Percentiles rank a stretch among this genome's conserved stretches.
These are phyloP conservation scores for Phoxinus phoxinus DNA, from an alignment of 2,113 vertebrate genomes.

Conservation along the genomic window DNA sequence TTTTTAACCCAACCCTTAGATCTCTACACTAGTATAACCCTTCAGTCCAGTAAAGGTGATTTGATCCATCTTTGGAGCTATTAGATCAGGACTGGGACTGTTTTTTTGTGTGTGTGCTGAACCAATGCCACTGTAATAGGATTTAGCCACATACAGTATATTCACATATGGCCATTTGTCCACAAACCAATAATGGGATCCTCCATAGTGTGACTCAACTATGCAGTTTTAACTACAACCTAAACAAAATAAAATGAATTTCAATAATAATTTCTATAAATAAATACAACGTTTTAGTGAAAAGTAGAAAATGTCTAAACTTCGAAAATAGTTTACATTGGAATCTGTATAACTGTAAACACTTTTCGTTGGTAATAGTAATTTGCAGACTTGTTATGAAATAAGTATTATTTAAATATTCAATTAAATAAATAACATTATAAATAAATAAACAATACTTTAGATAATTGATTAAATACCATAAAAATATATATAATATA, in stretches of 20 bases:
- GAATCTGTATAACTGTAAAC: not conserved
- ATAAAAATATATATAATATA: not conserved
- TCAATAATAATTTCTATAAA: not conserved
- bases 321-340: not conserved
- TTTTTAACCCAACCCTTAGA: slow-evolving; percentile 67
- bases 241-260: not conserved
- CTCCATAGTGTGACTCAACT: not conserved
- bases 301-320: not conserved
- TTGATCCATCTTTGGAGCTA: slow-evolving; percentile 65
- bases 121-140: slow-evolving; percentile 64
- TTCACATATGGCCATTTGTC: slow-evolving; percentile 29
- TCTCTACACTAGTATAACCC: slow-evolving; percentile 52
- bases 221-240: not conserved
- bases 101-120: slow-evolving; percentile 66
- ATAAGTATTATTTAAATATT: not conserved
- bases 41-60: slow-evolving; percentile 9
- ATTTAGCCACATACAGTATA: slow-evolving; percentile 43
- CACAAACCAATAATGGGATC: slow-evolving; percentile 4
- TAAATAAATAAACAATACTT: not conserved
- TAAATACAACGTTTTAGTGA: not conserved
- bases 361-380: not conserved
- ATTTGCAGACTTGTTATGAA: not conserved
- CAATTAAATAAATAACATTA: not conserved
- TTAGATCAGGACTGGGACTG: slow-evolving; percentile 64
- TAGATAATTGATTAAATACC: not conserved